phyloP scores from a whole-genome alignment of 2,888 invertebrate species.

The Amiota communis region DNA sequence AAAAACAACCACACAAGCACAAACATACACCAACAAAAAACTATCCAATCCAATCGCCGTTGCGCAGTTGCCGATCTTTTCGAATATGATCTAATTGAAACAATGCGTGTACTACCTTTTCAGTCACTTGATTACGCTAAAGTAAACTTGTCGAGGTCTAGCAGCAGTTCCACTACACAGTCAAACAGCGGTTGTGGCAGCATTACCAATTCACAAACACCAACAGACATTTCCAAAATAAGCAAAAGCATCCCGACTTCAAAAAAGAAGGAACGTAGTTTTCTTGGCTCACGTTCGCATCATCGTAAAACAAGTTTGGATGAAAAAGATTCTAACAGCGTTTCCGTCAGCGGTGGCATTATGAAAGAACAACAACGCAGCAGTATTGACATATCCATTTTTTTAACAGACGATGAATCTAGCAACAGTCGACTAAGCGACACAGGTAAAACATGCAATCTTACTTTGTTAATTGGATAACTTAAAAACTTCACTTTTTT shows the following conservation, averaged over 20 bases:
- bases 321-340: conserved; percentile 66
- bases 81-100: conserved; percentile 64
- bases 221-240: conserved; percentile 40
- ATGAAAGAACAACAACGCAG: conserved; percentile 63
- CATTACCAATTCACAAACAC: conserved; percentile 32
- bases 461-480: neutral
- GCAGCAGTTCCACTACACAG: conserved; percentile 59
- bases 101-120: conserved; percentile 67
- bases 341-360: conserved; percentile 52
- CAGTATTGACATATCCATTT: conserved; percentile 70
- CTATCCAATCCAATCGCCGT: conserved; percentile 49
- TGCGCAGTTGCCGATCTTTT: conserved; percentile 67
- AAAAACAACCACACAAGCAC: conserved; percentile 32
- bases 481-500: conserved; percentile 25
- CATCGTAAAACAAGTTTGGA: conserved; percentile 67
- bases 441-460: conserved; percentile 59
- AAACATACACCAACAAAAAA: conserved; percentile 29
- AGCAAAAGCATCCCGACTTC: conserved; percentile 27
- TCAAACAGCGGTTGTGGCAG: conserved; percentile 37
- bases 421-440: conserved; percentile 71
- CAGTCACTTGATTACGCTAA: conserved; percentile 71
- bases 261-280: conserved; percentile 51
- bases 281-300: conserved; percentile 49
- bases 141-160: conserved; percentile 64
- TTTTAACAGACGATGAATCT: conserved; percentile 71